Conservation (phyloP, 2,113 vertebrate genomes). For the Syrmaticus mikado region DNA sequence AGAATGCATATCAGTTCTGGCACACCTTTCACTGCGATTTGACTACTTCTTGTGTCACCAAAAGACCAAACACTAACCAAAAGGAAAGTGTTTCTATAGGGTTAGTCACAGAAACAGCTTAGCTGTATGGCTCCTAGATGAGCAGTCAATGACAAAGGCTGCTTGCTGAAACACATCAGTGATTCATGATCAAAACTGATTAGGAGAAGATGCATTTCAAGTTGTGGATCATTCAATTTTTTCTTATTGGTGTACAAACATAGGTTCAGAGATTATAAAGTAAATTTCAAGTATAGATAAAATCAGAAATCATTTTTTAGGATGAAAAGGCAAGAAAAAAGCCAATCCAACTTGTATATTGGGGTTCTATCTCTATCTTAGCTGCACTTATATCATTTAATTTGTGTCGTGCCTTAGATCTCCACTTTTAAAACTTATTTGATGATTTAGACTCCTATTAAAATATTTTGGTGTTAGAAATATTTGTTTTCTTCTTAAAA, state of each 20-base stretch:
- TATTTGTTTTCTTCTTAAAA: background rate
- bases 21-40: background rate
- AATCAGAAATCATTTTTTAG: background rate
- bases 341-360: background rate
- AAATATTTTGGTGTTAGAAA: background rate
- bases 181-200: background rate
- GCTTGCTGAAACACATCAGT: background rate
- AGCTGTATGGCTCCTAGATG: accelerated
- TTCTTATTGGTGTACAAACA: background rate
- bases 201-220: background rate
- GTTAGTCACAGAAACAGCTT: background rate
- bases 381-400: background rate
- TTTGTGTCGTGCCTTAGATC: background rate
- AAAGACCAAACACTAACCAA: accelerated
- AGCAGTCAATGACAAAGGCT: background rate
- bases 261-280: background rate
- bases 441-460: background rate
- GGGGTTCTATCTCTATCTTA: background rate
- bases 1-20: background rate
- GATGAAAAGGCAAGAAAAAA: background rate
- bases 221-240: background rate
- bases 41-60: background rate
- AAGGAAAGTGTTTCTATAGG: background rate
- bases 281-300: background rate
- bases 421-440: background rate